A percentile compares a stretch with the other conserved stretches of the same genome.
Conservation (phyloP, 2,888 invertebrate genomes). For the Ganaspis brasiliensis region DNA sequence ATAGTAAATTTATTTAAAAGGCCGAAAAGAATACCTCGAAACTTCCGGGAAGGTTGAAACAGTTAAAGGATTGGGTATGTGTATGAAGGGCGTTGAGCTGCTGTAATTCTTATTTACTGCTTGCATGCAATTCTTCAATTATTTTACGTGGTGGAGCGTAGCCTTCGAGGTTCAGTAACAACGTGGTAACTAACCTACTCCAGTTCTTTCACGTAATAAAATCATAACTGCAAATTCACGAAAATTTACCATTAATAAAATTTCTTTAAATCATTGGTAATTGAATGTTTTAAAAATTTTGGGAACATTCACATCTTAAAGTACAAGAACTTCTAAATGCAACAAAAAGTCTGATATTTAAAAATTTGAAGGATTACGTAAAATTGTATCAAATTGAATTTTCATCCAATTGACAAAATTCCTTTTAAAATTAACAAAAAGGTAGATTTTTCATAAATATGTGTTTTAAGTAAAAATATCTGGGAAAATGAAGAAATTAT, state of each 20-base stretch:
- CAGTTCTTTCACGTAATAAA: slow-evolving; percentile 33
- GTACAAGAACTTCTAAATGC: no score
- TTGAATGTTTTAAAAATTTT: no score
- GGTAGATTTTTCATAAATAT: no score
- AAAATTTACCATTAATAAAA: no score
- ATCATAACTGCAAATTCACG: slow-evolving; percentile 15
- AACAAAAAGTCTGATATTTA: no score
- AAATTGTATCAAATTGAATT: no score
- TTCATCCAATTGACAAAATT: no score
- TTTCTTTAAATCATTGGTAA: no score
- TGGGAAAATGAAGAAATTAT: not conserved
- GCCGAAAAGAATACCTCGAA: not conserved
- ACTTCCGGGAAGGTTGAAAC: slow-evolving; percentile 16
- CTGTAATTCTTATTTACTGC: slow-evolving; percentile 7
- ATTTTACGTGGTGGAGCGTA: slow-evolving; percentile 37
- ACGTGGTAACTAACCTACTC: slow-evolving; percentile 39
- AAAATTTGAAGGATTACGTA: no score
- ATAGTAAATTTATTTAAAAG: not conserved
- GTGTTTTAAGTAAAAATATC: no score
- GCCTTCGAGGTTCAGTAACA: slow-evolving; percentile 28
- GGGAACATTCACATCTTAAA: no score
- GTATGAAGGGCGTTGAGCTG: slow-evolving; percentile 34
- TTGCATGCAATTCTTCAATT: slow-evolving; percentile 34
- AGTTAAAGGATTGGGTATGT: slow-evolving; percentile 13
- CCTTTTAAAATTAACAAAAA: no score